A percentile compares a stretch with the other conserved stretches of the same genome.
Conservation (phyloP, 2,797 vertebrate species). For the Micropoecilia bifurca region DNA sequence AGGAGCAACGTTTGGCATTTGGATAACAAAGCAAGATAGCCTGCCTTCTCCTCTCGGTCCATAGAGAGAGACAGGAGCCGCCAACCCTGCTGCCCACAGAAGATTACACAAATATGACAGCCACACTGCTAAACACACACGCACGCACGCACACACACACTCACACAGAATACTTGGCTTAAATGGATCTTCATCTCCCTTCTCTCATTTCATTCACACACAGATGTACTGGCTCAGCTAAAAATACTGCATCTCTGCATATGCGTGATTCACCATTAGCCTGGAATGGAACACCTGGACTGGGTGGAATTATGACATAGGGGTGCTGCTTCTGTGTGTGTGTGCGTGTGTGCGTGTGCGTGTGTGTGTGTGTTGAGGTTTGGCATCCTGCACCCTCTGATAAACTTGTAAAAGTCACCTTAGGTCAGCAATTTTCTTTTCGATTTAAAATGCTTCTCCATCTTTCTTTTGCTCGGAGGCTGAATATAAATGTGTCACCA, state of each 20-base stretch:
- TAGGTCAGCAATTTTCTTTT: not conserved
- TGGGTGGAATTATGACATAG: slow-evolving; percentile 20
- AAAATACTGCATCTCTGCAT: slow-evolving; percentile 52
- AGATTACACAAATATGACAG: slow-evolving; percentile 58
- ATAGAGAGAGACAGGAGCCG: slow-evolving; percentile 56
- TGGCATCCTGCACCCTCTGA: not conserved
- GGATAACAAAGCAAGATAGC: slow-evolving; percentile 72
- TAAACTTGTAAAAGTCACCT: not conserved
- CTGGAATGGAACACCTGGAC: slow-evolving; percentile 16
- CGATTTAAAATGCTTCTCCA: not conserved
- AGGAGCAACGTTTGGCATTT: slow-evolving; percentile 67
- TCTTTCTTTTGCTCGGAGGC: not conserved
- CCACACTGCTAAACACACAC: slow-evolving; percentile 7
- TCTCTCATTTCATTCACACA: slow-evolving; percentile 40
- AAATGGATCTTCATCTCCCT: slow-evolving; percentile 38
- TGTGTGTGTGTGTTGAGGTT: not conserved
- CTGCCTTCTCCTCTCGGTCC: slow-evolving; percentile 59
- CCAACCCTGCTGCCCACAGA: slow-evolving; percentile 57
- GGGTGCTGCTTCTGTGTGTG: slow-evolving; percentile 5
- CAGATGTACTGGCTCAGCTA: slow-evolving; percentile 48
- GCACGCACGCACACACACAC: not conserved
- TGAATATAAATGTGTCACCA: not conserved
- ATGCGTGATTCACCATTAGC: slow-evolving; percentile 35
- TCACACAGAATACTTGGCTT: slow-evolving; percentile 1
- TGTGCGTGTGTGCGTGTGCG: slow-evolving; percentile 6